Evolutionary conservation across 1,140 invertebrate species (phyloP), one percentile per base, ranked within the genome.

Genomic region (Drosophila nasuta): DNA sequence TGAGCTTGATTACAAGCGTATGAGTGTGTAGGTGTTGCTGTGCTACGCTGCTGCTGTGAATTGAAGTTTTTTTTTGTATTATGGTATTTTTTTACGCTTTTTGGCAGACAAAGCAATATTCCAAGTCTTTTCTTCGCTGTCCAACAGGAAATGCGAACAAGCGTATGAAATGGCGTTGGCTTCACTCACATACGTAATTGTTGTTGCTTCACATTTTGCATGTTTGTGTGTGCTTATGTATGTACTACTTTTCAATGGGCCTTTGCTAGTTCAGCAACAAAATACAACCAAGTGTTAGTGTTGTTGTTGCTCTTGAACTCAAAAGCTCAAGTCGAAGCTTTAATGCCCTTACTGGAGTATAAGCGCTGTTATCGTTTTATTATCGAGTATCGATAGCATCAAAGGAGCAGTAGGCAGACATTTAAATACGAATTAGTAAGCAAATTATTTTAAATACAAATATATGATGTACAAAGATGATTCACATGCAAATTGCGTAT

Each of bases 81-180:
- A 70, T 66, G 74, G 30, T 43, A 67, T 59, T 49, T 76, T 66
- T 46, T 70, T 58, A 66, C 30, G 48, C 58, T 82, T 82, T 87
- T 83, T 76, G 70, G 54, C 83, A 81, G 80, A 87, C 83, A 89
- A 89, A 79, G 83, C 83, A 59, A 71, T 82, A 79, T 82, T 75
- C 67, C 66, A 57, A 58, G 74, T 65, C 51, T 60, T 69, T 77
- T 74, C 64, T 72, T 79, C 66, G 57, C 74, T 59, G 73, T 63
- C 62, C 79, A 83, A 89, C 83, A 87, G 83, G 83, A 87, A 87
- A 87, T 87, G 83, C 85, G 83, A 87, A 77, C 83, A 74, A 89
- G 77, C 77, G 83, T 83, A 82, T 88, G 80, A 77, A 87, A 89
- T 87, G 71, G 79, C 66, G 62, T 72, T 65, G 69, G 69, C 49